Conservation (phyloP, 2,888 invertebrate genomes). For the Mesorhabditis sp. region DNA sequence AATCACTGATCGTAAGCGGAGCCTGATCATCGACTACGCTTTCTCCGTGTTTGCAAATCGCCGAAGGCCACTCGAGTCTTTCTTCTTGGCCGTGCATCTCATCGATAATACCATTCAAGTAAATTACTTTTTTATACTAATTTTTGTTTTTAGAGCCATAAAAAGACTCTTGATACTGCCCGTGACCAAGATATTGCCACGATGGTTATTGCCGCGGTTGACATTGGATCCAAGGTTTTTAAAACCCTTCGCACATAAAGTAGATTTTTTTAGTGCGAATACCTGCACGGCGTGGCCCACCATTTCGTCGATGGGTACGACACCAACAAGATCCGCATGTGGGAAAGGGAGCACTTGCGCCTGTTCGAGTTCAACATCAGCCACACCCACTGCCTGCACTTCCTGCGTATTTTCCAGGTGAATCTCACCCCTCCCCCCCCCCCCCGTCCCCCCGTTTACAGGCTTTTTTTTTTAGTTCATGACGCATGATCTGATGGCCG, state of each 20-base stretch:
- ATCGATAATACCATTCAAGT: neutral
- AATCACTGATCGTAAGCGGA: neutral
- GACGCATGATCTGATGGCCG: neutral
- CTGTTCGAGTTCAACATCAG: neutral
- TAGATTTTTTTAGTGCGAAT: neutral
- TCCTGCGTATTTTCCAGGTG: constrained; percentile 1
- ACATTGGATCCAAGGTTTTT: neutral
- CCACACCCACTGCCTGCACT: neutral
- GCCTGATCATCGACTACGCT: neutral
- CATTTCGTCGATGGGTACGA: neutral
- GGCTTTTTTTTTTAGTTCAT: neutral
- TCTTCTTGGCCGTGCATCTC: neutral
- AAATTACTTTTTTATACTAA: neutral
- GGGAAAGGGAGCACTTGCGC: constrained; percentile 2
- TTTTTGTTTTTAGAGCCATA: no score
- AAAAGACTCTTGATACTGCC: no score
- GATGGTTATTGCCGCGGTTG: neutral
- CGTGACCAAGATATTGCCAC: neutral
- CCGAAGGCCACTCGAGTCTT: neutral
- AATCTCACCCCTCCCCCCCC: neutral
- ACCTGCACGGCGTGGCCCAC: neutral
- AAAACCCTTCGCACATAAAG: neutral
- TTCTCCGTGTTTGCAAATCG: neutral
- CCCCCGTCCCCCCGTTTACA: no score
- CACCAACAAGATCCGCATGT: neutral